phyloP scores from a whole-genome alignment of 2,797 vertebrate genomes.

The Scyliorhinus canicula region DNA sequence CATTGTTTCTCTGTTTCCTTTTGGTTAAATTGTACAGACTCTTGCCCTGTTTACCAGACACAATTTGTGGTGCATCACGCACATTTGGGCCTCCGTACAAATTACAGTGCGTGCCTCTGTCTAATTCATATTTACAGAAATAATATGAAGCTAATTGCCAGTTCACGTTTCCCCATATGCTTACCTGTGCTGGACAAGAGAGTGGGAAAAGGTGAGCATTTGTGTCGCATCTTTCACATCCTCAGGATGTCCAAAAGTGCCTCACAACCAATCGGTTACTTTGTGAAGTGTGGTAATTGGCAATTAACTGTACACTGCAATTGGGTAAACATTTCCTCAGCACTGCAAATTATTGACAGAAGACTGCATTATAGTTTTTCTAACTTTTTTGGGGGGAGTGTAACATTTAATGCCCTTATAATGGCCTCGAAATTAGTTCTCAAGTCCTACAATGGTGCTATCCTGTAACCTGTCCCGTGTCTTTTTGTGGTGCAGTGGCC shows the following conservation, averaged over 20 bases:
- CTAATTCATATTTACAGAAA: neutral
- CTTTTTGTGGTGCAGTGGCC: neutral
- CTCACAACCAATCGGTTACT: neutral
- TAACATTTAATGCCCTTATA: neutral
- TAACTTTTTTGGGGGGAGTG: neutral
- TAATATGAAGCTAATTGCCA: neutral
- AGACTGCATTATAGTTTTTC: neutral
- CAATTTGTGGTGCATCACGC: constrained; percentile 13
- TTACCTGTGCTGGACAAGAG: neutral
- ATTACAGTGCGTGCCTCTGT: neutral
- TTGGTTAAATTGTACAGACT: constrained; percentile 20
- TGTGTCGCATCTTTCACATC: neutral
- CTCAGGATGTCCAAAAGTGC: neutral
- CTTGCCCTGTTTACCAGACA: constrained; percentile 21
- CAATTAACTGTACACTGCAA: neutral
- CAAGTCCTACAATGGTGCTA: neutral
- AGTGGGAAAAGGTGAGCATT: neutral
- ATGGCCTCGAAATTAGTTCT: neutral
- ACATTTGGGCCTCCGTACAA: neutral
- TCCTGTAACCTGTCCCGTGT: neutral
- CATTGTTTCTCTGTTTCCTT: constrained; percentile 46
- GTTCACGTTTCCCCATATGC: neutral
- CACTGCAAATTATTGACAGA: neutral
- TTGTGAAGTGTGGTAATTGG: neutral
- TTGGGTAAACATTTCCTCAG: neutral